phyloP scores from a whole-genome alignment of 2,888 invertebrate genomes.

The Orchesellides sinensis region DNA sequence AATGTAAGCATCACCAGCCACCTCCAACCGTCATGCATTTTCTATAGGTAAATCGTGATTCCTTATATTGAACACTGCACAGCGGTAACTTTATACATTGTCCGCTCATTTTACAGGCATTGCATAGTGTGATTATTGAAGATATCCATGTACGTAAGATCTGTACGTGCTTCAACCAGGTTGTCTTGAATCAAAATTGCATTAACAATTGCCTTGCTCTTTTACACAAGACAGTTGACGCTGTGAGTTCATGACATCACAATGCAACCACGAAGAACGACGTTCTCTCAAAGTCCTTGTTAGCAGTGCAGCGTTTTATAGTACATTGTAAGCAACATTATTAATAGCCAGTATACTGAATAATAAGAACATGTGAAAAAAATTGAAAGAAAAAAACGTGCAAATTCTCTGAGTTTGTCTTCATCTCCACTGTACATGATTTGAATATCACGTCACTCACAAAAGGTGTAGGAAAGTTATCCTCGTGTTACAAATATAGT shows the following conservation, averaged over 20 bases:
- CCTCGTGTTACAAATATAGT: conserved; percentile 3
- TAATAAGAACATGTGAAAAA: conserved; percentile 29
- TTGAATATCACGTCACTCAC: conserved; percentile 28
- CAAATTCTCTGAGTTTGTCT: conserved; percentile 16
- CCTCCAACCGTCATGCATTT: not conserved
- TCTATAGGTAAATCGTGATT: too few relatives aligned
- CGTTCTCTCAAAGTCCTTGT: conserved; percentile 58
- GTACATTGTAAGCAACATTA: conserved; percentile 2
- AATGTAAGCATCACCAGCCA: not conserved
- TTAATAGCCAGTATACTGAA: not conserved
- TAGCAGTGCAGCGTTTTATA: conserved; percentile 22
- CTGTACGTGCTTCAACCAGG: conserved; percentile 13
- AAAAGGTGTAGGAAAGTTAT: conserved; percentile 12
- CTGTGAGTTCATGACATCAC: conserved; percentile 45
- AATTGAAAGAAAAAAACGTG: conserved; percentile 32
- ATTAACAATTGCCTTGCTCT: conserved; percentile 4
- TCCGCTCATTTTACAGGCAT: conserved; percentile 22
- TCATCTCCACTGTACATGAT: not conserved
- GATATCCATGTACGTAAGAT: not conserved
- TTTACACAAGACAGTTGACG: conserved; percentile 49
- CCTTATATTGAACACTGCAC: too few relatives aligned
- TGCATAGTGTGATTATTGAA: conserved; percentile 28
- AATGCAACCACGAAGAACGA: conserved; percentile 9
- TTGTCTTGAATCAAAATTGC: not conserved
- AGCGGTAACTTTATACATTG: conserved; percentile 22